Conservation (phyloP, 2,888 invertebrate species). For the Philereme vetulata region DNA sequence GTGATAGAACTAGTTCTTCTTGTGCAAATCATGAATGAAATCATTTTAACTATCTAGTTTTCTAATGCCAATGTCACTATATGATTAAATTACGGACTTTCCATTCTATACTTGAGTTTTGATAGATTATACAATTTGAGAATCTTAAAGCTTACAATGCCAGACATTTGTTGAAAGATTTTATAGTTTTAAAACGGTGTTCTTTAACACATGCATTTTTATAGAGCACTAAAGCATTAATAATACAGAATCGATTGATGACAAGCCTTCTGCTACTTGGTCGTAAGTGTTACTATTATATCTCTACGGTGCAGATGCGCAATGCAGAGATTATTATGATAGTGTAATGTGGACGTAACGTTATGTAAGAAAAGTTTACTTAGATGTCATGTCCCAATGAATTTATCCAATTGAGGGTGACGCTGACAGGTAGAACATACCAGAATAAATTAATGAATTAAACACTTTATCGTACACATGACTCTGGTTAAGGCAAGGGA, state of each 20-base stretch:
- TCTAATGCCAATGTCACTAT: conserved; percentile 18
- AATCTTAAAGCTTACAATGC: no score
- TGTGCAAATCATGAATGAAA: conserved; percentile 26
- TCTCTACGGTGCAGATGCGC: conserved; percentile 9
- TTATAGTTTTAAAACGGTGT: no score
- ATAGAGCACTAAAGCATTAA: no score
- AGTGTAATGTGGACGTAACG: conserved; percentile 23
- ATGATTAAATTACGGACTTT: conserved; percentile 19
- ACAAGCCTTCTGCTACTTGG: no score
- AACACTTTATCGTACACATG: no score
- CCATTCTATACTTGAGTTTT: neutral
- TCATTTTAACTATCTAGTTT: conserved; percentile 14
- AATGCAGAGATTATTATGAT: conserved; percentile 15
- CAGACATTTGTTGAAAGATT: no score
- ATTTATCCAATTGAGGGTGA: conserved; percentile 32
- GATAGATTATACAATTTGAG: no score
- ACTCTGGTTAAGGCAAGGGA: no score
- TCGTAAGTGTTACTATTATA: neutral
- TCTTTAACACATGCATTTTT: no score
- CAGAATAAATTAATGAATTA: neutral
- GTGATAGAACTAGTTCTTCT: conserved; percentile 11
- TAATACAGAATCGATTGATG: no score
- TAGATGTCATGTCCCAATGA: conserved; percentile 29
- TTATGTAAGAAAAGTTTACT: conserved; percentile 33
- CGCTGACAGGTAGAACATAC: conserved; percentile 7